These are phyloP conservation scores for Eurosta solidaginis DNA, from an alignment of 1,140 invertebrate species.

Conservation along the genomic window DNA sequence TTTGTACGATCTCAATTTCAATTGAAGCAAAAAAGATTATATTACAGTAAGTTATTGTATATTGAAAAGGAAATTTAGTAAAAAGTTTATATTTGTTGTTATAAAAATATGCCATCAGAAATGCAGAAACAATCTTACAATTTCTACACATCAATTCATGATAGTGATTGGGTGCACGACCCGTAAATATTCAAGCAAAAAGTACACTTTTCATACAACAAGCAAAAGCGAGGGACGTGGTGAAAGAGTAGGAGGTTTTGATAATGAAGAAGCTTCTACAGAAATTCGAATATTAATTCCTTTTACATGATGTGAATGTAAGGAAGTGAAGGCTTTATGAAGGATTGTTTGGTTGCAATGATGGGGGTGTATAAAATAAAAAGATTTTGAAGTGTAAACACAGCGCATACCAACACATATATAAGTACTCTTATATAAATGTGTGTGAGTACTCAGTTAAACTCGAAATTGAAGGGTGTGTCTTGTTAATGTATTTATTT, in stretches of 20 bases:
- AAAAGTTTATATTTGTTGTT: background rate
- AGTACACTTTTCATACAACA: background rate
- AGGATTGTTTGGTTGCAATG: background rate
- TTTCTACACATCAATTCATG: background rate
- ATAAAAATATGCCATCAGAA: background rate
- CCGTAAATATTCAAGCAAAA: background rate
- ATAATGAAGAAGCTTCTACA: background rate
- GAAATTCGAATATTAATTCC: background rate
- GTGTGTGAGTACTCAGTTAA: too few relatives aligned
- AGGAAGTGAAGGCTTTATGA: background rate
- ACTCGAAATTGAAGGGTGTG: background rate
- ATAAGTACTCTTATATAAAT: too few relatives aligned
- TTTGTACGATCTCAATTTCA: background rate
- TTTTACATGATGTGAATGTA: background rate
- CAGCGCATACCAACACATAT: too few relatives aligned
- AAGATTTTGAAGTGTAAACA: background rate
- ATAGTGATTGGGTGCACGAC: background rate
- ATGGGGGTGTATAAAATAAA: background rate
- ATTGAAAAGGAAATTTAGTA: background rate
- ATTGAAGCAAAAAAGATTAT: background rate
- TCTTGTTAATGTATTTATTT: background rate
- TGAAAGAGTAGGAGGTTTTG: background rate
- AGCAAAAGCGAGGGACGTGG: background rate
- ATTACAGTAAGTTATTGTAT: background rate
- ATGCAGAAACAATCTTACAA: conserved; percentile 4